These are phyloP conservation scores for Pantherophis alleghaniensis DNA, from an alignment of 2,797 vertebrate genomes.

Conservation along the genomic window DNA sequence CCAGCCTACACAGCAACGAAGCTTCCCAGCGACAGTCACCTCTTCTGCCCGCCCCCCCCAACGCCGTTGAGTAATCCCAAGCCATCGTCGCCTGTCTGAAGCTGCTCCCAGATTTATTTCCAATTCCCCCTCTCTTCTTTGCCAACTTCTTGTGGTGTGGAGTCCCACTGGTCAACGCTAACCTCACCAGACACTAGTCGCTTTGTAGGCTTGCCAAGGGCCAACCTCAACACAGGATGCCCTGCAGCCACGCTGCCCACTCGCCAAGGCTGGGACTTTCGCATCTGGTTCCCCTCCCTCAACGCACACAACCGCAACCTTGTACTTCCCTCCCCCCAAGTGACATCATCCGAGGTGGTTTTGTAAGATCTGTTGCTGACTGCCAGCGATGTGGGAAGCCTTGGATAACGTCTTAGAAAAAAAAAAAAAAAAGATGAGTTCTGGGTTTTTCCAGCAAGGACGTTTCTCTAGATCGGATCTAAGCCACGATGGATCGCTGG, in stretches of 20 bases:
- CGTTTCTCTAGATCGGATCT: neutral
- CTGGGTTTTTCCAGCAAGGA: neutral
- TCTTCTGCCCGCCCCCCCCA: neutral
- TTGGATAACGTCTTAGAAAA: neutral
- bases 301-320: constrained; percentile 6
- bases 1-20: neutral
- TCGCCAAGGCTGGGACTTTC: neutral
- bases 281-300: neutral
- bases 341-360: constrained; percentile 29
- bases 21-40: neutral
- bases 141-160: constrained; percentile 8
- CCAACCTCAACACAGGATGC: constrained; percentile 20
- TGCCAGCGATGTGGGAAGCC: neutral
- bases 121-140: neutral
- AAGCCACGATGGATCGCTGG: neutral
- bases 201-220: neutral
- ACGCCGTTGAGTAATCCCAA: neutral
- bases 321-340: neutral
- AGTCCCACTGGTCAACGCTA: constrained; percentile 10
- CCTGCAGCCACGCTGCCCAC: neutral
- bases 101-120: neutral
- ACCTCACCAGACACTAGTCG: neutral
- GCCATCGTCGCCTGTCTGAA: neutral
- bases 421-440: neutral
- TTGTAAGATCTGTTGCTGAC: neutral